A percentile compares a stretch with the other conserved stretches of the same genome.
These are phyloP conservation scores for Brachycybe producta DNA, from an alignment of 2,888 invertebrate species.

Conservation along the genomic window DNA sequence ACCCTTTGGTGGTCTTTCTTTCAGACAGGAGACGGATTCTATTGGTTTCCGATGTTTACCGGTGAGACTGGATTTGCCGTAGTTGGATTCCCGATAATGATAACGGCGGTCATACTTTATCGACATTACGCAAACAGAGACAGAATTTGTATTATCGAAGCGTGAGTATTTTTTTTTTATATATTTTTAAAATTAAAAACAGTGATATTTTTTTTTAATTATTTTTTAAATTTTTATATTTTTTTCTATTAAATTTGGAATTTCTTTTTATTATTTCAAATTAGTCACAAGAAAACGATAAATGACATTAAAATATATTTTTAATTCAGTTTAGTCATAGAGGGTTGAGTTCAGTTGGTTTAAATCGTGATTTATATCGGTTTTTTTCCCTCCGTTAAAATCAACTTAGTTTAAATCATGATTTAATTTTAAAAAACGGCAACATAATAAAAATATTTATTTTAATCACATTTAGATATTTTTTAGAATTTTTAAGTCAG, in stretches of 20 bases:
- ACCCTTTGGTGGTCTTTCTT: slow-evolving; percentile 19
- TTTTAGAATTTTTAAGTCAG: too few species aligned
- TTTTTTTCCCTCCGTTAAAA: too few species aligned
- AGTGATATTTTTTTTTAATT: not conserved
- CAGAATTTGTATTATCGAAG: slow-evolving; percentile 6
- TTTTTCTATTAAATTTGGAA: not conserved
- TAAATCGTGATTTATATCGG: too few species aligned
- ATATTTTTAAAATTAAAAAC: not conserved
- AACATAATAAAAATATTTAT: too few species aligned
- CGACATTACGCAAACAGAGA: slow-evolving; percentile 17
- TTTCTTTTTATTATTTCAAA: not conserved
- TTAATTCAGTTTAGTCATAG: too few species aligned
- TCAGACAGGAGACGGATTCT: slow-evolving; percentile 7
- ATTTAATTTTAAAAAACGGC: too few species aligned
- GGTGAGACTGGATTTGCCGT: slow-evolving; percentile 20
- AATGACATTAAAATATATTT: not conserved
- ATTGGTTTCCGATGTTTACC: slow-evolving; percentile 17
- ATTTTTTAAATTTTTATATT: not conserved
- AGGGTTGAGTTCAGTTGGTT: too few species aligned
- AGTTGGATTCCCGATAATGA: slow-evolving; percentile 19
- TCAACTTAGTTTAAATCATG: too few species aligned
- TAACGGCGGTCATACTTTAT: slow-evolving; percentile 15
- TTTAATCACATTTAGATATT: too few species aligned
- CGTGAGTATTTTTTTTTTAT: not conserved
- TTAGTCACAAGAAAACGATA: not conserved